These are phyloP conservation scores for Fabriciana adippe DNA, from an alignment of 2,888 invertebrate genomes.

Conservation along the genomic window DNA sequence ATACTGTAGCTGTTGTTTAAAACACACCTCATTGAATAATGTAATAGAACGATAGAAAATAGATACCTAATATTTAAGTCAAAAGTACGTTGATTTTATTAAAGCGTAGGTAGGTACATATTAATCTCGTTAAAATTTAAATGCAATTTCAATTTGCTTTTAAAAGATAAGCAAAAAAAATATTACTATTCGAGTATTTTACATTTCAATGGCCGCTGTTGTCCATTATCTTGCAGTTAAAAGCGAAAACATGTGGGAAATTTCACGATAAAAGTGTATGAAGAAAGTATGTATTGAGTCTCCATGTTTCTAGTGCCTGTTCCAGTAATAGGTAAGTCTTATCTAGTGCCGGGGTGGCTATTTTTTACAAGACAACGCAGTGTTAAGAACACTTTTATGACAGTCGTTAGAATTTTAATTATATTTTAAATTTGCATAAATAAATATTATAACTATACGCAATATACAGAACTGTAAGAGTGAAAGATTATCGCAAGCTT, in stretches of 20 bases:
- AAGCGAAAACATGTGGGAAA: conserved; percentile 15
- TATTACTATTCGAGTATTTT: background rate
- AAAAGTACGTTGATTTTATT: too few relatives aligned
- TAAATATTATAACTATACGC: too few relatives aligned
- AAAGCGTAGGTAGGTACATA: too few relatives aligned
- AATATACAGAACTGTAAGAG: too few relatives aligned
- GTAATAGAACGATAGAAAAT: too few relatives aligned
- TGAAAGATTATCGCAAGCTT: too few relatives aligned
- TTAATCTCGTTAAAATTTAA: too few relatives aligned
- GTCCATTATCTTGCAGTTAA: conserved; percentile 27
- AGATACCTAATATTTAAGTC: too few relatives aligned
- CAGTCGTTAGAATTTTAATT: background rate
- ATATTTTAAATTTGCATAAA: background rate
- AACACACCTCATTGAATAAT: too few relatives aligned
- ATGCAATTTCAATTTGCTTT: too few relatives aligned
- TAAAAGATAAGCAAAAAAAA: background rate
- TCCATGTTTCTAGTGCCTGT: conserved; percentile 13
- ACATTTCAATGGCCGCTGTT: background rate
- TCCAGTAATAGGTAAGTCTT: conserved; percentile 25
- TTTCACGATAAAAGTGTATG: conserved; percentile 25
- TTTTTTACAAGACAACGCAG: conserved; percentile 4
- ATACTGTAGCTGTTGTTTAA: too few relatives aligned
- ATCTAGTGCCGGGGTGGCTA: background rate
- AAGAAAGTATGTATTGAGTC: conserved; percentile 22
- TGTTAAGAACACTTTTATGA: background rate